Evolutionary conservation across 2,888 invertebrate genomes (phyloP).

Genomic region (Apeira syringaria): DNA sequence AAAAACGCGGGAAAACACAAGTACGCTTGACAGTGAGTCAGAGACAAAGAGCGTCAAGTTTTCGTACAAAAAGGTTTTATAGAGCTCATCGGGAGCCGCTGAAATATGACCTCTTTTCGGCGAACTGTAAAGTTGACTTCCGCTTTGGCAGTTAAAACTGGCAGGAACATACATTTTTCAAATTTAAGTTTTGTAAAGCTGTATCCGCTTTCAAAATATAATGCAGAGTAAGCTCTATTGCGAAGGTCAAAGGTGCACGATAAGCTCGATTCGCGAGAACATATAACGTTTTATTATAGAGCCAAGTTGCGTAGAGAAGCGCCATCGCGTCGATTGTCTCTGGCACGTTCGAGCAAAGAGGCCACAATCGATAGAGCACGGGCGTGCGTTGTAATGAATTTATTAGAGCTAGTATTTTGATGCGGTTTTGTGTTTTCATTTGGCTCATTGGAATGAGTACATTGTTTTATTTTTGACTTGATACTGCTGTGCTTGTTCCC

Average conservation of each 20-base stretch:
- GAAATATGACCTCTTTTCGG: slow-evolving; percentile 39
- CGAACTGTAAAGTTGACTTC: slow-evolving; percentile 48
- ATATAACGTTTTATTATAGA: slow-evolving; percentile 39
- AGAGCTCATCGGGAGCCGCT: slow-evolving; percentile 26
- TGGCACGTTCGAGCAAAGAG: slow-evolving; percentile 79
- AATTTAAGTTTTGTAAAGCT: slow-evolving; percentile 33
- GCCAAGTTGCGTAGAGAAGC: slow-evolving; percentile 74
- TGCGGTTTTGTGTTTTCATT: slow-evolving; percentile 35
- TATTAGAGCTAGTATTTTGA: slow-evolving; percentile 67
- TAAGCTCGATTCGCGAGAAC: slow-evolving; percentile 9
- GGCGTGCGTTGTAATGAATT: slow-evolving; percentile 82
- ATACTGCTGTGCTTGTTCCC: neutral
- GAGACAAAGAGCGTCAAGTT: slow-evolving; percentile 74
- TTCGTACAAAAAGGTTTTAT: slow-evolving; percentile 63
- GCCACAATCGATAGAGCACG: slow-evolving; percentile 82
- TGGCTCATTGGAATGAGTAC: slow-evolving; percentile 1
- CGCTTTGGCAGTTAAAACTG: slow-evolving; percentile 41
- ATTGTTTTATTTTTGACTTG: neutral
- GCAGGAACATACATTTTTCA: slow-evolving; percentile 66
- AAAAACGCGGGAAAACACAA: slow-evolving; percentile 82
- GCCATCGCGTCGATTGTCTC: slow-evolving; percentile 79
- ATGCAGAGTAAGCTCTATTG: slow-evolving; percentile 34
- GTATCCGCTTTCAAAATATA: slow-evolving; percentile 17
- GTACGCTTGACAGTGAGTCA: slow-evolving; percentile 80
- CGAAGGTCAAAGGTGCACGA: slow-evolving; percentile 25